Conservation (phyloP, 1,140 invertebrate genomes). For the Augochlora pura region DNA sequence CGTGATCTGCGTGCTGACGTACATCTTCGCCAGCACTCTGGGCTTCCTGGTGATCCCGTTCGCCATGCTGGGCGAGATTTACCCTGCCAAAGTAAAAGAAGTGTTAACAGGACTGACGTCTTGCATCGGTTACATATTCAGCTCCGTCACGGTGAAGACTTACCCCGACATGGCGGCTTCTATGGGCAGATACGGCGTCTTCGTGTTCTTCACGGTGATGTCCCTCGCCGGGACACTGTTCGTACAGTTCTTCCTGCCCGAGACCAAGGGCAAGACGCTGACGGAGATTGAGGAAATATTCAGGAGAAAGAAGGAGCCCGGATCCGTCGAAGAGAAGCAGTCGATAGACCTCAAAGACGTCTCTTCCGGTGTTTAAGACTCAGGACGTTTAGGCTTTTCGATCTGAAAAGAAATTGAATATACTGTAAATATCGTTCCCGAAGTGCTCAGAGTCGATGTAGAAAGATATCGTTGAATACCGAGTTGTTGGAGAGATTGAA, state of each 20-base stretch:
- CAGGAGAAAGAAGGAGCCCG: conserved; percentile 49
- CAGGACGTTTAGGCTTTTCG: not conserved
- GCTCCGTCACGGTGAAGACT: conserved; percentile 87
- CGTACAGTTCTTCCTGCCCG: conserved; percentile 86
- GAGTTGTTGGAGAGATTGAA: not conserved
- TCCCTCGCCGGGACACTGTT: conserved; percentile 86
- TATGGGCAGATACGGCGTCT: conserved; percentile 84
- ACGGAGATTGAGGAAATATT: conserved; percentile 86
- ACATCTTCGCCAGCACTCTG: conserved; percentile 83
- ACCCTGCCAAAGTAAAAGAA: conserved; percentile 85
- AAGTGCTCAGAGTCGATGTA: not conserved
- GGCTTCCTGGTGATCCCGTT: conserved; percentile 86
- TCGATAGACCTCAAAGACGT: not conserved
- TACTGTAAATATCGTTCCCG: not conserved
- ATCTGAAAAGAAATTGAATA: not conserved
- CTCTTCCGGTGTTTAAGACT: not conserved
- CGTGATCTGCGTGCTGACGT: conserved; percentile 80
- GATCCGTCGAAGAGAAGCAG: not conserved
- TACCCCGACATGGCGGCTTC: conserved; percentile 83
- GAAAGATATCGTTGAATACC: not conserved
- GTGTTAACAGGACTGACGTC: conserved; percentile 85
- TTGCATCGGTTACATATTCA: conserved; percentile 85
- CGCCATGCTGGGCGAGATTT: conserved; percentile 88
- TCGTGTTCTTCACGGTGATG: conserved; percentile 86
- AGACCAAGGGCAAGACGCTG: conserved; percentile 89